Evolutionary conservation across 2,797 vertebrate species (phyloP), one percentile per base, ranked within the genome.

Genomic region (Intellagama lesueurii): DNA sequence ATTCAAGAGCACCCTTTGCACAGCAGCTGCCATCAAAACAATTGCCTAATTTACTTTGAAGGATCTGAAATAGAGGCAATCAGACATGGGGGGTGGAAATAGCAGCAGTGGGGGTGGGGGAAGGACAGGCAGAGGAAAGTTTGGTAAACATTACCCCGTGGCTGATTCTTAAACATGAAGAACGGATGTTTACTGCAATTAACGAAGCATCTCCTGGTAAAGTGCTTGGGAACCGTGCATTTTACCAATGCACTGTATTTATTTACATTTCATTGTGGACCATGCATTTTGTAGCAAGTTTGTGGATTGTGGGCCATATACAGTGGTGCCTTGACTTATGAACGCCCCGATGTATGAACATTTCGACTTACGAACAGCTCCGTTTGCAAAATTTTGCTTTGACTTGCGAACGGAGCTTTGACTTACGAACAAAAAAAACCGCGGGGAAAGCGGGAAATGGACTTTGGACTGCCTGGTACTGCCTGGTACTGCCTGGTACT

Each of bases 1-100:
- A 86, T 89, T 79, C 73, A 89, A 86, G 79, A 91, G 81, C 84
- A 86, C 40, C 79, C 35, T 89, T 85, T 83, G 52, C 87, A 60
- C 89, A 86, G 87, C 87, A 89, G 73, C 68, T 86, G 83, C 79
- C 85, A 89, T 91, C 90, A 89, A 87, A 79, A 86, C 80, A 89
- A 89, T 89, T 87, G 73, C 83, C 40, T 91, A 87, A 91, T 91
- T 86, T 86, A 83, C 49, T 89, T 91, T 89, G 90, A 91, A 89
- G 79, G 87, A 83, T 89, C 78, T 86, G 87, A 78, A 86, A 83
- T 79, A 78, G 79, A 83, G 73, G 73, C 73, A 79, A 87, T 89
- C 80, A 83, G 87, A 79, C 47, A 30, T 64, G 52, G 40, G 32
- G 72, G 56, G 19, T 14, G 12, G 17, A 17, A 40, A 12, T 56